These are phyloP conservation scores for Verasper variegatus DNA, from an alignment of 2,113 vertebrate species.

Conservation along the genomic window DNA sequence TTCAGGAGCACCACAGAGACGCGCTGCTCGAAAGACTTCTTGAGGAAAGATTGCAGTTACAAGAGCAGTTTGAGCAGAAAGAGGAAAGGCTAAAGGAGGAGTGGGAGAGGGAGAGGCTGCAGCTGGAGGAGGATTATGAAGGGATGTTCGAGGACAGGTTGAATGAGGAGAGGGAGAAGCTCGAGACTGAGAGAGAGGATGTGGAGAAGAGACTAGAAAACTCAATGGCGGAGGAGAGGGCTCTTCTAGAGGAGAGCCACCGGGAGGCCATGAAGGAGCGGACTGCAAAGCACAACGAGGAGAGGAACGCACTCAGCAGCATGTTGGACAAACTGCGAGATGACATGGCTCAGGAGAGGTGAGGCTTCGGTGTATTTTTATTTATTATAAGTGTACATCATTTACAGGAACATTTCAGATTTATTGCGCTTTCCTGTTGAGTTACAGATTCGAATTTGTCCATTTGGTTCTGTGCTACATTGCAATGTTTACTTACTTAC, in stretches of 20 bases:
- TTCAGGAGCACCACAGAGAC: conserved; percentile 74
- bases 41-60: conserved; percentile 54
- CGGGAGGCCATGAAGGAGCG: conserved; percentile 78
- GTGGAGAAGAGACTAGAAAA: conserved; percentile 57
- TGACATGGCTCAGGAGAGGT: conserved; percentile 89
- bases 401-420: too few species aligned
- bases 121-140: conserved; percentile 78
- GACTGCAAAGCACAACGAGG: conserved; percentile 74
- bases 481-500: too few species aligned
- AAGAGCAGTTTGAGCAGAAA: conserved; percentile 70
- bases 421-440: too few species aligned
- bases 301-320: conserved; percentile 81
- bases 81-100: conserved; percentile 71
- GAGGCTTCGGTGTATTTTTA: conserved; percentile 57
- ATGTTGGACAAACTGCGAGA: conserved; percentile 82
- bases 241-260: conserved; percentile 71
- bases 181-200: conserved; percentile 67
- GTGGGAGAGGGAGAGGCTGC: conserved; percentile 78
- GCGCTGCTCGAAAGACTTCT: conserved; percentile 70
- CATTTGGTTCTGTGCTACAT: too few species aligned
- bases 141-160: conserved; percentile 79
- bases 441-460: too few species aligned
- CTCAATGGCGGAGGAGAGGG: conserved; percentile 76
- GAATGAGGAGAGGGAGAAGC: conserved; percentile 69
- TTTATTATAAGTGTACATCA: not conserved